phyloP scores from a whole-genome alignment of 2,797 vertebrate genomes.

The Halcyon leucocephala region DNA sequence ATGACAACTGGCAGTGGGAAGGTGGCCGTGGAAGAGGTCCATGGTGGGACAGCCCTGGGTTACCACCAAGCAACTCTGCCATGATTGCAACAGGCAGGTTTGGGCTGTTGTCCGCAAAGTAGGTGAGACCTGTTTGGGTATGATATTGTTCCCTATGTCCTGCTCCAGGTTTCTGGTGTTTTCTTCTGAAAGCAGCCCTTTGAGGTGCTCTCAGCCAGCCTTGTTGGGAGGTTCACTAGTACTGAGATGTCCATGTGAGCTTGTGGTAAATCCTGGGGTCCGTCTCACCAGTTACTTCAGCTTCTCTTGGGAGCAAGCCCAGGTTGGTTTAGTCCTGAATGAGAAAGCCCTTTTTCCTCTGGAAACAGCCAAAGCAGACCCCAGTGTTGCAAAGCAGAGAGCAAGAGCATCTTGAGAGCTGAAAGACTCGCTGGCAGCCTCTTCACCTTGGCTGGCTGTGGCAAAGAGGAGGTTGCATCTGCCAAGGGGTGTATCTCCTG shows the following conservation, averaged over 20 bases:
- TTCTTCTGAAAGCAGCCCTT: not conserved
- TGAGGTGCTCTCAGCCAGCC: not conserved
- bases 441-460: not conserved
- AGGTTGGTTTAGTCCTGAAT: not conserved
- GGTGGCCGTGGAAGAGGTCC: not conserved
- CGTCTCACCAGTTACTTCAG: not conserved
- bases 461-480: not conserved
- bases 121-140: not conserved
- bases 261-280: not conserved
- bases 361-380: not conserved
- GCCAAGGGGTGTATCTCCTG: not conserved
- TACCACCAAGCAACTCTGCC: not conserved
- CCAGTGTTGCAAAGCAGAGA: not conserved
- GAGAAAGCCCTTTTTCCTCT: not conserved
- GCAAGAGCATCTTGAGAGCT: not conserved
- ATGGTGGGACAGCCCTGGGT: not conserved
- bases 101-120: not conserved
- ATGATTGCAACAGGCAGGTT: not conserved
- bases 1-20: not conserved
- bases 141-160: accelerated
- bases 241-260: not conserved
- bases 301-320: not conserved
- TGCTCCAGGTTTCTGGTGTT: not conserved
- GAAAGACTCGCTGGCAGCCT: not conserved
- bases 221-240: not conserved